phyloP scores from a whole-genome alignment of 2,797 vertebrate genomes.

The Antrozous pallidus region DNA sequence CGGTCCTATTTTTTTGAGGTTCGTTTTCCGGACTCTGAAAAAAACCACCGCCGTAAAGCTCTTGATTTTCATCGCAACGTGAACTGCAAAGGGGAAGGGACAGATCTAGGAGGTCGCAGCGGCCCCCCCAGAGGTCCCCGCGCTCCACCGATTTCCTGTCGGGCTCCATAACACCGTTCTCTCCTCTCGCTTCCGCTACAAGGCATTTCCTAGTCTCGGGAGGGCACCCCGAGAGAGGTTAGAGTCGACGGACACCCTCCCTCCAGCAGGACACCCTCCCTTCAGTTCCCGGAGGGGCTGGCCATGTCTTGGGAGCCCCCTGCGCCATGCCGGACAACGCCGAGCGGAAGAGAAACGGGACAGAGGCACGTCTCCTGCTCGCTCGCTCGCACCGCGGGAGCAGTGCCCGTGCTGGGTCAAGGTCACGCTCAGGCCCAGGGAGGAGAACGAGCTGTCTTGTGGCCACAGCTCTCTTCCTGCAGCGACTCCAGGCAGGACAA shows the following conservation, averaged over 20 bases:
- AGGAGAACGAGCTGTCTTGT: fast-evolving
- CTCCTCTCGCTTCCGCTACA: fast-evolving
- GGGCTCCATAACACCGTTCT: background rate
- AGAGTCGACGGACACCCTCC: no score
- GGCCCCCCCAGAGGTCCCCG: background rate
- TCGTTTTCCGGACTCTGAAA: background rate
- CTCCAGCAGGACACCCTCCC: background rate
- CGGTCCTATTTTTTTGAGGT: background rate
- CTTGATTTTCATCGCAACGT: background rate
- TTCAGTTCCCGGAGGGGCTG: background rate
- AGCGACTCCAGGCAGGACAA: background rate
- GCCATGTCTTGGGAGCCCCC: background rate
- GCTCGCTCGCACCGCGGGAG: fast-evolving
- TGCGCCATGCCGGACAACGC: background rate
- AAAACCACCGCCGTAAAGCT: background rate
- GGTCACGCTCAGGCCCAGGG: background rate
- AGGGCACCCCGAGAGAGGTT: background rate
- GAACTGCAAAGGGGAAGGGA: background rate
- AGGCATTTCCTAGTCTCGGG: fast-evolving
- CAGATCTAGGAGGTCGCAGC: background rate
- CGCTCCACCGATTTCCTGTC: background rate
- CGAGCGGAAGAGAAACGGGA: background rate
- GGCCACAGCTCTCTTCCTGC: fast-evolving
- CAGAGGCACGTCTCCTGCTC: background rate
- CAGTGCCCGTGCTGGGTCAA: fast-evolving